Evolutionary conservation across 1,140 invertebrate species (phyloP).

Genomic region (Thaumetopoea pityocampa): DNA sequence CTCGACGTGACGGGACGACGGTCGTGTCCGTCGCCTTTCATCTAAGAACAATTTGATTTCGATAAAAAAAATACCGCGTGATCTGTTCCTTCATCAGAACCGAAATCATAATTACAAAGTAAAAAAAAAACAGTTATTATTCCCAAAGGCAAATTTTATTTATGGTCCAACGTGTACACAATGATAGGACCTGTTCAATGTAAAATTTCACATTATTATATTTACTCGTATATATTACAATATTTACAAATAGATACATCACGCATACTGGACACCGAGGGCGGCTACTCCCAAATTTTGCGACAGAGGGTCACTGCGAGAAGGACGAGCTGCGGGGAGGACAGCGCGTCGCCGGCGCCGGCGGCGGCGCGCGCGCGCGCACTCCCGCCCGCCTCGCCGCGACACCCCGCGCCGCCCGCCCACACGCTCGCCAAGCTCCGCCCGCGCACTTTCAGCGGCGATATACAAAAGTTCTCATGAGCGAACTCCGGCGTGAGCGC

Average conservation of each 20-base stretch:
- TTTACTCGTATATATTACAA: conserved; percentile 62
- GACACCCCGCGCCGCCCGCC: conserved; percentile 78
- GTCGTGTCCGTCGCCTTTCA: too few relatives aligned
- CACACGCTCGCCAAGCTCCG: conserved; percentile 83
- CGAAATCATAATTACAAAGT: too few relatives aligned
- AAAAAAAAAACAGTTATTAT: conserved; percentile 39
- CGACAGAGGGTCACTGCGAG: too few relatives aligned
- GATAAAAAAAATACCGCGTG: too few relatives aligned
- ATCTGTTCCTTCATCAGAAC: too few relatives aligned
- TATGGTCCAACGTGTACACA: conserved; percentile 72
- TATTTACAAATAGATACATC: conserved; percentile 67
- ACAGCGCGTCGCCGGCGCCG: conserved; percentile 37
- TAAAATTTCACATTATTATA: conserved; percentile 67
- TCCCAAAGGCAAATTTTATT: conserved; percentile 72
- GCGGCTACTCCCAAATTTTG: conserved; percentile 49
- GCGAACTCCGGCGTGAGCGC: conserved; percentile 84
- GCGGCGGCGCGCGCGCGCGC: conserved; percentile 55
- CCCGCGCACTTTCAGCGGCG: conserved; percentile 87
- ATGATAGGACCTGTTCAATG: conserved; percentile 71
- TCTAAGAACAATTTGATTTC: too few relatives aligned
- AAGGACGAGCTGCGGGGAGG: conserved; percentile 40
- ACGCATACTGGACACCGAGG: conserved; percentile 57
- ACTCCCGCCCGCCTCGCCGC: conserved; percentile 55
- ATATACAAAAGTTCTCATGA: conserved; percentile 89
- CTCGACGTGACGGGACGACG: too few relatives aligned